Conservation (phyloP, 1,140 invertebrate genomes). For the Drosophila suzukii region DNA sequence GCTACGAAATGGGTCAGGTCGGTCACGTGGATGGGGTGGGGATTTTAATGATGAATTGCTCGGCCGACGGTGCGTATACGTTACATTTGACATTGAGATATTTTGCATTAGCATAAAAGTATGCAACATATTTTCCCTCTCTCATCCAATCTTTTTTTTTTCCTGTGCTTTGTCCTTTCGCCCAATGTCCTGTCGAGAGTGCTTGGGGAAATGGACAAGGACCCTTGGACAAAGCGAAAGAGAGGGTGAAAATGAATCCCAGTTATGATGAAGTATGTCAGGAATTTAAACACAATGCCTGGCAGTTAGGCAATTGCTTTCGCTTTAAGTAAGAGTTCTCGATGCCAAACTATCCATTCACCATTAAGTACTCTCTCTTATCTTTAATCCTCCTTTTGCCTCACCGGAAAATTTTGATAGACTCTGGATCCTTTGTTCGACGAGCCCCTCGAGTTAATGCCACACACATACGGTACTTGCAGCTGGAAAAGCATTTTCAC, state of each 20-base stretch:
- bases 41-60: slow-evolving; percentile 76
- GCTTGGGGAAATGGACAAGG: slow-evolving; percentile 36
- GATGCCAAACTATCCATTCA: slow-evolving; percentile 16
- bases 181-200: slow-evolving; percentile 21
- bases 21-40: slow-evolving; percentile 33
- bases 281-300: slow-evolving; percentile 42
- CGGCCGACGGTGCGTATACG: slow-evolving; percentile 53
- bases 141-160: background rate
- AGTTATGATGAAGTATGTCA: slow-evolving; percentile 53
- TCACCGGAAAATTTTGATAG: slow-evolving; percentile 7
- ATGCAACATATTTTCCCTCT: slow-evolving; percentile 65
- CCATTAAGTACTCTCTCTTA: slow-evolving; percentile 7
- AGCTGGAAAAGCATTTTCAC: slow-evolving; percentile 27
- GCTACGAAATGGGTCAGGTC: slow-evolving; percentile 34
- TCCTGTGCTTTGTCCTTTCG: slow-evolving; percentile 18
- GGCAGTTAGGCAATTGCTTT: slow-evolving; percentile 4
- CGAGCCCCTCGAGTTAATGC: slow-evolving; percentile 12
- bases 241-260: slow-evolving; percentile 30
- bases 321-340: slow-evolving; percentile 17
- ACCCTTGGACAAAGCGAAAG: background rate
- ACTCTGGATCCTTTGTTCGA: background rate
- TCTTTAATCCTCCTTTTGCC: background rate
- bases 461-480: slow-evolving; percentile 14
- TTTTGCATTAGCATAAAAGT: slow-evolving; percentile 75
- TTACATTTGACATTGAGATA: slow-evolving; percentile 78